Conservation (phyloP, 2,888 invertebrate species). For the Nowickia ferox region DNA sequence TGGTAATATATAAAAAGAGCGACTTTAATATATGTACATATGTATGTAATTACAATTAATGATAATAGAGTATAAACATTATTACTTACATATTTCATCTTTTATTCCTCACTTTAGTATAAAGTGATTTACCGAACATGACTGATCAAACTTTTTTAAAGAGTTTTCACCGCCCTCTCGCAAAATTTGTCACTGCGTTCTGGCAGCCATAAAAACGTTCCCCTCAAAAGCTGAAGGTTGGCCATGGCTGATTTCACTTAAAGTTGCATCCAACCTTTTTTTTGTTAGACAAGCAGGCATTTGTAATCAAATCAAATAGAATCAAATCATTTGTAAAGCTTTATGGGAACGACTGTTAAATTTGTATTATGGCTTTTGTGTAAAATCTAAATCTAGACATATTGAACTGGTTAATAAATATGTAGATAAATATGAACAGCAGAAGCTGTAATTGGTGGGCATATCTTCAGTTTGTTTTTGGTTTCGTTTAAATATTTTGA, state of each 20-base stretch:
- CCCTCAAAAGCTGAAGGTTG: background rate
- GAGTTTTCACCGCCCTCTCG: too few species aligned
- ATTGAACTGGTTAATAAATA: slow-evolving; percentile 35
- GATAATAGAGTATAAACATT: too few species aligned
- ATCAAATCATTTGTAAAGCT: slow-evolving; percentile 34
- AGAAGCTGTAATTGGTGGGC: slow-evolving; percentile 37
- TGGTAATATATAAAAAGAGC: too few species aligned
- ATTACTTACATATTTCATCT: too few species aligned
- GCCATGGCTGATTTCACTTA: background rate
- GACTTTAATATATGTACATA: too few species aligned
- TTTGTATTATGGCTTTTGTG: background rate
- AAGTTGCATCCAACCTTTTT: slow-evolving; percentile 42
- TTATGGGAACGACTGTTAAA: slow-evolving; percentile 40
- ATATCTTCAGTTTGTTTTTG: slow-evolving; percentile 16
- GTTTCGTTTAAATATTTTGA: slow-evolving; percentile 54
- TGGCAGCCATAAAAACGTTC: background rate
- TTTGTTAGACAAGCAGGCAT: slow-evolving; percentile 34
- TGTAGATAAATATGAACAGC: slow-evolving; percentile 47
- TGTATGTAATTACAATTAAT: too few species aligned
- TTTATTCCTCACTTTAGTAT: too few species aligned
- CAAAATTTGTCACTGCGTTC: too few species aligned
- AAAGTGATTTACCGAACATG: too few species aligned
- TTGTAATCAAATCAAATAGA: slow-evolving; percentile 38
- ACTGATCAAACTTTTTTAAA: too few species aligned
- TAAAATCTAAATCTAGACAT: background rate